Evolutionary conservation across 2,797 vertebrate species (phyloP).

Genomic region (Darevskia mixta): DNA sequence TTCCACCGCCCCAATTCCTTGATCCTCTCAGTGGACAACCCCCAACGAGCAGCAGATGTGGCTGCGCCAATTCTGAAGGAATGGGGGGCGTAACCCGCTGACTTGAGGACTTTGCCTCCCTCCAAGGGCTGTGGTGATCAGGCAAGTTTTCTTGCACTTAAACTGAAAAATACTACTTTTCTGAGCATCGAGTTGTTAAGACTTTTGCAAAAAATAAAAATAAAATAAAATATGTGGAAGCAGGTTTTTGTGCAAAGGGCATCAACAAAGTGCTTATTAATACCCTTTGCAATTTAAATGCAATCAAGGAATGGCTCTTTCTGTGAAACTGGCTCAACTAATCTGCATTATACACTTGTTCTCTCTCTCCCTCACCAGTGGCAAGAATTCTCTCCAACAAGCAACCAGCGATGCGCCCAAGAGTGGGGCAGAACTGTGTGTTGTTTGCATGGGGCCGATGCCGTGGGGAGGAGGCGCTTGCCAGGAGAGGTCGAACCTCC

Average conservation of each 20-base stretch:
- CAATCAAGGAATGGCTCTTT: slow-evolving; percentile 41
- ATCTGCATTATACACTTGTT: slow-evolving; percentile 12
- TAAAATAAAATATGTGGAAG: not conserved
- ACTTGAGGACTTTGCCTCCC: not conserved
- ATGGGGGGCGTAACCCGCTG: too few relatives aligned
- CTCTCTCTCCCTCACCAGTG: not conserved
- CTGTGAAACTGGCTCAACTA: slow-evolving; percentile 26
- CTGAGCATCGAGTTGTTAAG: too few relatives aligned
- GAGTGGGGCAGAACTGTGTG: not conserved
- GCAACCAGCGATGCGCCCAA: slow-evolving; percentile 27
- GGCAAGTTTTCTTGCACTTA: too few relatives aligned
- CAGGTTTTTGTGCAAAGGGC: not conserved
- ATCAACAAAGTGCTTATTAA: not conserved
- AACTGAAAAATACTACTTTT: not conserved
- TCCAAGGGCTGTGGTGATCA: not conserved
- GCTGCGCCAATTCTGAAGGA: too few relatives aligned
- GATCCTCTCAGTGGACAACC: too few relatives aligned
- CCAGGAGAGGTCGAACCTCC: not conserved
- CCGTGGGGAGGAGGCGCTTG: not conserved
- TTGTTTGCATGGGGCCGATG: not conserved
- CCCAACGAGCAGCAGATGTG: too few relatives aligned
- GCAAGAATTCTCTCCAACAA: slow-evolving; percentile 36
- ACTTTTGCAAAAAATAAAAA: too few relatives aligned
- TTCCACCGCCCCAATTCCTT: too few relatives aligned
- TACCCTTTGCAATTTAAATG: slow-evolving; percentile 23